A percentile compares a stretch with the other conserved stretches of the same genome.
These are phyloP conservation scores for Microcebus lehilahytsara DNA, from an alignment of 2,113 vertebrate species.

Conservation along the genomic window DNA sequence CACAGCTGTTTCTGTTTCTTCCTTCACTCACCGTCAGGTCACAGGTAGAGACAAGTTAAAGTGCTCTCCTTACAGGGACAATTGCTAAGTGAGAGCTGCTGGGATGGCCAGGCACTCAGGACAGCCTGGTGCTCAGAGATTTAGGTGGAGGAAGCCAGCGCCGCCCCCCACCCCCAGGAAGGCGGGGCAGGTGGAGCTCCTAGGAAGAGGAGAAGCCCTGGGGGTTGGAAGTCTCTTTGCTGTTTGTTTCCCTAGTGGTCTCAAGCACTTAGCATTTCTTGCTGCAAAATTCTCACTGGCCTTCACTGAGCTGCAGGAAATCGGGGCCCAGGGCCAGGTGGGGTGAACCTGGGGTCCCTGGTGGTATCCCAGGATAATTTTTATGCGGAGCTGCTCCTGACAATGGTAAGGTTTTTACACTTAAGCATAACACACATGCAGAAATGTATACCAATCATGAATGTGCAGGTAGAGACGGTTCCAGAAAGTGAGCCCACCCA, in stretches of 20 bases:
- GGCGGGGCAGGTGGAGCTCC: not conserved
- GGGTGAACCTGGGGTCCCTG: too few species aligned
- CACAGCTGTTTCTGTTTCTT: not conserved
- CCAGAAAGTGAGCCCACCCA: too few species aligned
- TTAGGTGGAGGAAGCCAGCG: not conserved
- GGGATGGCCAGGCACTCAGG: not conserved
- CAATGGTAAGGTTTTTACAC: too few species aligned
- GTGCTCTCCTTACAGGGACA: not conserved
- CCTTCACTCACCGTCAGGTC: not conserved
- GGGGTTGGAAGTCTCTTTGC: not conserved
- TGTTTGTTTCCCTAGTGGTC: not conserved
- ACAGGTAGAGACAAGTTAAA: not conserved
- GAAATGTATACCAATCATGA: too few species aligned
- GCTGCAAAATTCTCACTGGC: too few species aligned
- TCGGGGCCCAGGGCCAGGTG: too few species aligned
- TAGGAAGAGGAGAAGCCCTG: not conserved
- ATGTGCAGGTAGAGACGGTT: too few species aligned
- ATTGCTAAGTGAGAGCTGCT: not conserved
- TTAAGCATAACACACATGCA: too few species aligned
- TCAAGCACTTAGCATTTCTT: too few species aligned
- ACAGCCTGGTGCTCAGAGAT: not conserved
- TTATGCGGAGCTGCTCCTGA: too few species aligned
- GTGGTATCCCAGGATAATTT: too few species aligned
- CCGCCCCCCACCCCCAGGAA: not conserved
- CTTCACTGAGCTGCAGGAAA: too few species aligned